These are phyloP conservation scores for Drosophila helvetica DNA, from an alignment of 2,888 invertebrate genomes.

Conservation along the genomic window DNA sequence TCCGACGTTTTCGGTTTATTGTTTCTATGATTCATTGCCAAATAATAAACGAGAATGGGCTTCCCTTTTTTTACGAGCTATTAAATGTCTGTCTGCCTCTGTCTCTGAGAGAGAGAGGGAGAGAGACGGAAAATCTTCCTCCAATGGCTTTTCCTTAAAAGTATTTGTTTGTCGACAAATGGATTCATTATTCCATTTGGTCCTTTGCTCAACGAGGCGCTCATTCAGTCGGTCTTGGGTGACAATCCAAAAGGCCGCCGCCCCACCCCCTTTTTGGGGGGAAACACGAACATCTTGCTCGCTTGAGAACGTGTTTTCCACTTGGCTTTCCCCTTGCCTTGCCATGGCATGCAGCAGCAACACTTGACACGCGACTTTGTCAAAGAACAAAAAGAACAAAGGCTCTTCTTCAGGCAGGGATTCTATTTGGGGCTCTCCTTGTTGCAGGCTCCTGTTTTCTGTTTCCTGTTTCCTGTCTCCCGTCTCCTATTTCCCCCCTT, in stretches of 20 bases:
- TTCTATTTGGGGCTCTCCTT: not conserved
- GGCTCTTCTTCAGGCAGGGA: not conserved
- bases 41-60: conserved; percentile 30
- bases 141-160: conserved; percentile 16
- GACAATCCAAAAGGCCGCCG: conserved; percentile 51
- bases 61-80: conserved; percentile 9
- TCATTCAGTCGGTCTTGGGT: conserved; percentile 28
- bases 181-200: conserved; percentile 37
- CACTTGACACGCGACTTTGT: conserved; percentile 73
- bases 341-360: conserved; percentile 47
- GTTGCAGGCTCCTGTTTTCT: not conserved
- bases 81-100: conserved; percentile 9
- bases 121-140: not conserved
- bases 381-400: conserved; percentile 27
- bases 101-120: not conserved
- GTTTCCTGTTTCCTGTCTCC: not conserved
- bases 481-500: not conserved
- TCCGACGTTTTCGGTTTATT: conserved; percentile 9
- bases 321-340: conserved; percentile 26
- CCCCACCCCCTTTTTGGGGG: conserved; percentile 3
- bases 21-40: conserved; percentile 36
- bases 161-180: conserved; percentile 16
- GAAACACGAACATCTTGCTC: conserved; percentile 21
- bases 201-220: conserved; percentile 30
- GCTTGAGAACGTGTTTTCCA: not conserved